A percentile compares a stretch with the other conserved stretches of the same genome.
Evolutionary conservation across 1,140 invertebrate genomes (phyloP).

Genomic region (Rhopalosiphum maidis): DNA sequence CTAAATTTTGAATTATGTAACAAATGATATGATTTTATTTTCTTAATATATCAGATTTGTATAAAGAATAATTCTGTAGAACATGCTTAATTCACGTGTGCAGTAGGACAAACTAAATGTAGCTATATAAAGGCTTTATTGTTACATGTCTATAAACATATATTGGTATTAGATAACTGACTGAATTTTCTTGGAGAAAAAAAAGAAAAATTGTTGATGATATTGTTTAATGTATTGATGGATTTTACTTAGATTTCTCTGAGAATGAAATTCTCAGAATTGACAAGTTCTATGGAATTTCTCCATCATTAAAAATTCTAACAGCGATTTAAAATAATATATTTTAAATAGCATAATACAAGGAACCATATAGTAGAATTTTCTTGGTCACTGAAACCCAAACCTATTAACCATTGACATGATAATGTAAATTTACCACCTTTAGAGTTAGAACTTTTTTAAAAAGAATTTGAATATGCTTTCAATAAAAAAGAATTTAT

Average conservation of each 20-base stretch:
- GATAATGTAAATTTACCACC: background rate
- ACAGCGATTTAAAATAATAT: background rate
- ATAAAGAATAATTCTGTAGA: background rate
- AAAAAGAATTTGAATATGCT: background rate
- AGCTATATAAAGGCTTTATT: background rate
- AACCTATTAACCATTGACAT: background rate
- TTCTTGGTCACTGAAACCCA: background rate
- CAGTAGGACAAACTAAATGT: background rate
- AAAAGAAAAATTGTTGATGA: background rate
- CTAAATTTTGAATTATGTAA: background rate
- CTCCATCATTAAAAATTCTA: background rate
- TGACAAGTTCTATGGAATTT: too few relatives aligned
- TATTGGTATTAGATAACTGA: background rate
- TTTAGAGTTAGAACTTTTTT: background rate
- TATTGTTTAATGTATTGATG: background rate
- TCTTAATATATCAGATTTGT: slow-evolving; percentile 11
- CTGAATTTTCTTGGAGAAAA: background rate
- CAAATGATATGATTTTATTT: background rate
- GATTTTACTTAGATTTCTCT: background rate
- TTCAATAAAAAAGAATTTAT: background rate
- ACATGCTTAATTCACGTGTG: background rate
- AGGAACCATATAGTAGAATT: background rate
- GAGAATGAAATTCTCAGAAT: too few relatives aligned
- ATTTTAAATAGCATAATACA: background rate
- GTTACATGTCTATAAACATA: background rate